Evolutionary conservation across 2,888 invertebrate genomes (phyloP), one percentile per base, ranked within the genome.

Genomic region (Diarsia dahlii): DNA sequence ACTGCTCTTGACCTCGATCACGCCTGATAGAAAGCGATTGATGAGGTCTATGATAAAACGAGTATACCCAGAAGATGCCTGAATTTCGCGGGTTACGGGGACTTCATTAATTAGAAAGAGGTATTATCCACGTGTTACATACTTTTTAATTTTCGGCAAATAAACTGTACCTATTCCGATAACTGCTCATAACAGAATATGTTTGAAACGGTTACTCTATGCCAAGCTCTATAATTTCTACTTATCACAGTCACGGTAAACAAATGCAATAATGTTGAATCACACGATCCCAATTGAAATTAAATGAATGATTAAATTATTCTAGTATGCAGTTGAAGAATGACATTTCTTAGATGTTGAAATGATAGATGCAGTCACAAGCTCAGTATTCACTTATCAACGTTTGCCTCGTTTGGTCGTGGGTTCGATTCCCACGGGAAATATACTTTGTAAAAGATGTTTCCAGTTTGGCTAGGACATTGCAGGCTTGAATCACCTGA

Each of bases 211-310:
- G 85, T 90, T 80, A 90, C 80, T 80, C 91, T 93, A 92, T 85
- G 81, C 90, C 90, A 93, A 91, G 91, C 90, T 92, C 90, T 87
- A 91, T 91, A 92, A 91, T 91, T 93, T 93, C 92, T 94, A 93
- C 88, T 92, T 95, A 96, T 96, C 96, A 96, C 96, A 96, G 96
- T 93, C 91, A 90, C 91, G 90, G 93, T 95, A 95, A 94, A 95
- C 91, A 95, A 96, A 96, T 95, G 95, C 95, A 94, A 89, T 81
- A 86, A 86, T 87, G 80, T 89, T 88, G 84, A 87, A 86, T 80
- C 82, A 86, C 76, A 77, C 74, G 70, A 81, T 78, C 84, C 76
- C 82, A 82, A 72, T 79, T 84, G 64, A 71, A 86, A 34, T 20
- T 62, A 39, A 62, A 73, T 65, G 2, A 63, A 65, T 62, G 46